Conservation (phyloP, 2,888 invertebrate species). For the Drosophila prolongata region DNA sequence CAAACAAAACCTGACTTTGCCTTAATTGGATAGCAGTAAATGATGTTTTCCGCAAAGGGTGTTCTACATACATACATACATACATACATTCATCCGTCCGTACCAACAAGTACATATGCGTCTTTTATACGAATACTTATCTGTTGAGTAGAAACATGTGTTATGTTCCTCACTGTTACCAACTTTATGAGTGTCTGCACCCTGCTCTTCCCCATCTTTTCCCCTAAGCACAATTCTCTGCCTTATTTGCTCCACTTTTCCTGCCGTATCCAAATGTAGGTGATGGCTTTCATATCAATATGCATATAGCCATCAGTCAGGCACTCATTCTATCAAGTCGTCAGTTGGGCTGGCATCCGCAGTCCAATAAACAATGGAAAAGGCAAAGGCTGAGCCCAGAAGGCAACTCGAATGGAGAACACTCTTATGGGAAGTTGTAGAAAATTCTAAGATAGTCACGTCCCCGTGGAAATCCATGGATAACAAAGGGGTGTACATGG, state of each 20-base stretch:
- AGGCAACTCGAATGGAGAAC: constrained; percentile 22
- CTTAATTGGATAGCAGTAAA: constrained; percentile 66
- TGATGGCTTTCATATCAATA: constrained; percentile 67
- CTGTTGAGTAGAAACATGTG: constrained; percentile 28
- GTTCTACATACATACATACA: constrained; percentile 23
- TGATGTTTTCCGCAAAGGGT: constrained; percentile 67
- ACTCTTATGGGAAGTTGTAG: constrained; percentile 15
- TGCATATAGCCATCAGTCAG: constrained; percentile 62
- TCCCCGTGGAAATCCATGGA: constrained; percentile 16
- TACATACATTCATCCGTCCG: background rate
- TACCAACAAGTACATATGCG: constrained; percentile 18
- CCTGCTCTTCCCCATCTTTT: background rate
- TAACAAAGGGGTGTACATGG: constrained; percentile 16
- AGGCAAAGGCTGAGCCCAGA: constrained; percentile 8
- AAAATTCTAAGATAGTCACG: constrained; percentile 28
- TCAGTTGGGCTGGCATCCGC: constrained; percentile 58
- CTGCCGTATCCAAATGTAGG: constrained; percentile 35
- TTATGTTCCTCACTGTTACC: constrained; percentile 30
- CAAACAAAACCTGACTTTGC: constrained; percentile 54
- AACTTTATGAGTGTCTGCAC: constrained; percentile 27
- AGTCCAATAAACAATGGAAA: constrained; percentile 59
- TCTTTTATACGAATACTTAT: constrained; percentile 11
- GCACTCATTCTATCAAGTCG: constrained; percentile 45
- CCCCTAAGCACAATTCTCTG: constrained; percentile 38
- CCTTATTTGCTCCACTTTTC: constrained; percentile 58